Base-by-base conservation (phyloP, 2,113 vertebrate genomes). In the Falcunculus frontatus region DNA sequence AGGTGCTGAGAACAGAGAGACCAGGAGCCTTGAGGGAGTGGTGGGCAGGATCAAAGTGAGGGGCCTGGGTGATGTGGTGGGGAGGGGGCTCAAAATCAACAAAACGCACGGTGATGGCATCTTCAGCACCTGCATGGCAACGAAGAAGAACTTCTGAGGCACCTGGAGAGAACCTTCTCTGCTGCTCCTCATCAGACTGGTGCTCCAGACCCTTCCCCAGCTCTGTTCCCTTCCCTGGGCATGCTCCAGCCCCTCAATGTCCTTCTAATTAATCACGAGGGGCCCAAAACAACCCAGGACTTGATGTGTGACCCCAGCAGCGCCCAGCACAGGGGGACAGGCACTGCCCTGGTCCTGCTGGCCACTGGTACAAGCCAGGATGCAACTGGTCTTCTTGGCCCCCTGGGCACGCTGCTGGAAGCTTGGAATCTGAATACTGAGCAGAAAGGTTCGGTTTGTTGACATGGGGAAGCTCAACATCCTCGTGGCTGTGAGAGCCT, bases 71-170 rank as follows among this genome's bases (percentile, higher is more conserved):
- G 56, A 27, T 33, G 76, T 29, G 39, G 11, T 52, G 53, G n/a
- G 52, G 44, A 59, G 13, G 33, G 37, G 23, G 15, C 53, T 46
- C 53, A n/a, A 30, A 39, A 64, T 7, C 29, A 11, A 14, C 39
- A 7, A 13, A 53, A 9, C 9, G 1, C 33, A 14, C 0, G 1
- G 29, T 2, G 16, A 3, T 29, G 52, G 39, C 52, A n/a, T 47
- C 78, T 53, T 16, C 62, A 60, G 78, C 62, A 52, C 60, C 76
- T 50, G 37, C 37, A 8, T 3, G 25, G 62, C 32, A 68, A 37
- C 0, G 0, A 52, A 11, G 26, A 26, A 4, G 6, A 60, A 6
- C 7, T 37, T 12, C 84, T n/a, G 62, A 67, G n/a, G 9, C 60
- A 68, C 47, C 53, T 32, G 47, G 23, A 67, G 62, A 68, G n/a